Base-by-base conservation (phyloP, 2,797 vertebrate genomes). In the Enteromius fasciolatus region DNA sequence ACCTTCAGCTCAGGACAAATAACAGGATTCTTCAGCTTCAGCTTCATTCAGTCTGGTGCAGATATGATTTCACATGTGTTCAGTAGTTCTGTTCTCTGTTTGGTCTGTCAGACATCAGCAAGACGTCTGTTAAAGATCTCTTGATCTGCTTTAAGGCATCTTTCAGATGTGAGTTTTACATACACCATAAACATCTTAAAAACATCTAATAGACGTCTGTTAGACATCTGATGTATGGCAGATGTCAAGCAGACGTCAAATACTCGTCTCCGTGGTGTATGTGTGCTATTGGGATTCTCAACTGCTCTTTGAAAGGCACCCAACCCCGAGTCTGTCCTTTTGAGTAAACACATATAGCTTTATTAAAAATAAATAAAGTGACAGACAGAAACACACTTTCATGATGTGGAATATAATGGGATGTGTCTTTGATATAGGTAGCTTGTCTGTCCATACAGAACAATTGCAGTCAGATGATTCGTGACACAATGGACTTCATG, bases 401-500 rank as follows among this genome's bases (percentile, higher is more conserved):
- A 28, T 28, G n/a, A 68, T 68, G 1, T n/a, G 17, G 52, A 41
- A 59, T 50, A 66, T 33, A 44, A 10, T 3, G 25, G 4, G 31
- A 20, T 11, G 20, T 31, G 14, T 68, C n/a, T 79, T 20, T 68
- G 48, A 41, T 28, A 14, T 57, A 5, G 15, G 14, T 14, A 63
- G 12, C 12, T 61, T 61, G 57, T 33, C 14, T 36, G 44, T 67
- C 31, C 17, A n/a, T 2, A 33, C 31, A 54, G 31, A 52, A 31
- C 0, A n/a, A 57, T 3, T 8, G 2, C 17, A 33, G 12, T 64
- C 61, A 82, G 31, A 75, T 3, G 1, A 67, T 1, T n/a, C 23
- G n/a, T 1, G 52, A 5, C 2, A 94, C 76, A 0, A 86, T 3
- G 4, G 92, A 90, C 89, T 88, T 93, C 23, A 95, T 9, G 31